Conservation (phyloP, 37 sponge, comb jelly and placozoan genomes). For the Ephydatia muelleri region DNA sequence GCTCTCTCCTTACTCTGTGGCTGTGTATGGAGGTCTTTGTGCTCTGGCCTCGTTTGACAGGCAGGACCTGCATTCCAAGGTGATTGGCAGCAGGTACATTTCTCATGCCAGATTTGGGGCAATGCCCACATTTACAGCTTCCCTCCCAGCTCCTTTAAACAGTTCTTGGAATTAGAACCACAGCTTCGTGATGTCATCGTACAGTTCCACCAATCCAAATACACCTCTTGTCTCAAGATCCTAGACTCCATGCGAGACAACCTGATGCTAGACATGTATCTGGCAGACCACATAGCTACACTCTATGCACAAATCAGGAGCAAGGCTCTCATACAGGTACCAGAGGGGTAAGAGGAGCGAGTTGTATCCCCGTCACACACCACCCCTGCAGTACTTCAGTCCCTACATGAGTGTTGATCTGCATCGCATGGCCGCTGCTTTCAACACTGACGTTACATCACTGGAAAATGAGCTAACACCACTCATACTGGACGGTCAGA, state of each 20-base stretch:
- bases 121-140: no score
- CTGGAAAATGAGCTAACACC: slow-evolving; percentile 85
- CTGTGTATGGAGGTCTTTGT: slow-evolving; percentile 93
- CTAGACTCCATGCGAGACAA: slow-evolving; percentile 68
- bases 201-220: slow-evolving; percentile 85
- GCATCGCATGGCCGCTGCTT: slow-evolving; percentile 83
- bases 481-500: slow-evolving; percentile 86
- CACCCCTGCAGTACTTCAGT: slow-evolving; percentile 82
- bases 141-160: slow-evolving; percentile 89
- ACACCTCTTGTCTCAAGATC: slow-evolving; percentile 76
- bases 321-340: slow-evolving; percentile 86
- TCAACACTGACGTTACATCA: slow-evolving; percentile 74
- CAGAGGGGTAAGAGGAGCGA: no score
- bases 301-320: slow-evolving; percentile 78
- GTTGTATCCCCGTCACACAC: no score
- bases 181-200: slow-evolving; percentile 76
- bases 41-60: slow-evolving; percentile 90
- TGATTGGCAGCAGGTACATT: slow-evolving; percentile 77
- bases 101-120: no score
- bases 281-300: slow-evolving; percentile 55
- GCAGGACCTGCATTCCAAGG: slow-evolving; percentile 77
- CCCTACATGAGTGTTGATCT: slow-evolving; percentile 88
- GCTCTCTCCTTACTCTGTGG: slow-evolving; percentile 77
- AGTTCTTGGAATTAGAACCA: slow-evolving; percentile 90
- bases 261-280: slow-evolving; percentile 84